These are phyloP conservation scores for Laspeyria flexula DNA, from an alignment of 2,888 invertebrate species.

Conservation along the genomic window DNA sequence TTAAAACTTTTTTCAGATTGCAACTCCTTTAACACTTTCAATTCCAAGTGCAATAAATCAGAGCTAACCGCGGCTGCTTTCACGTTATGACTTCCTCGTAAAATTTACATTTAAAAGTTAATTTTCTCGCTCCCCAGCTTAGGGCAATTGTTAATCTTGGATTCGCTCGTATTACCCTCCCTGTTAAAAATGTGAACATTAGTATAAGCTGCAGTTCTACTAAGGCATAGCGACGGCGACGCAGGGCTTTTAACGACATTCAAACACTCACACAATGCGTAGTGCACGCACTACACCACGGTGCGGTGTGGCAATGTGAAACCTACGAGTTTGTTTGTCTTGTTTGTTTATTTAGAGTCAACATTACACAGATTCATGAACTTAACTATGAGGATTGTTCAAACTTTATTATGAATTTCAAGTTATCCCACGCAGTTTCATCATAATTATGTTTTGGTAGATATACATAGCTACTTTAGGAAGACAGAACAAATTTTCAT, in stretches of 20 bases:
- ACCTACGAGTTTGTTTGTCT: slow-evolving; percentile 41
- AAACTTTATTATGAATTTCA: slow-evolving; percentile 40
- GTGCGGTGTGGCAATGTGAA: too few species aligned
- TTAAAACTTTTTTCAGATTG: slow-evolving; percentile 86
- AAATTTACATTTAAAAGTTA: slow-evolving; percentile 86
- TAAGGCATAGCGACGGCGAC: background rate
- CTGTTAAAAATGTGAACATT: slow-evolving; percentile 68
- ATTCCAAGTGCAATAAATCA: slow-evolving; percentile 84
- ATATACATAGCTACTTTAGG: too few species aligned
- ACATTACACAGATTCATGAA: slow-evolving; percentile 38
- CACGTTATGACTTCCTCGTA: slow-evolving; percentile 85
- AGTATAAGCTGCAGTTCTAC: slow-evolving; percentile 47
- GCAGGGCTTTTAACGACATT: slow-evolving; percentile 4
- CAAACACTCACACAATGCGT: slow-evolving; percentile 27
- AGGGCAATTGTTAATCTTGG: slow-evolving; percentile 82
- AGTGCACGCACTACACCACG: too few species aligned
- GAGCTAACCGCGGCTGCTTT: slow-evolving; percentile 83
- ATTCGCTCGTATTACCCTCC: slow-evolving; percentile 62
- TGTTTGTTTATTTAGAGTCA: slow-evolving; percentile 43
- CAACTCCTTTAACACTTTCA: slow-evolving; percentile 85
- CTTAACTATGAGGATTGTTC: slow-evolving; percentile 25
- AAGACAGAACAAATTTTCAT: too few species aligned
- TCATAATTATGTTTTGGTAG: too few species aligned
- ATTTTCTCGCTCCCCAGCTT: slow-evolving; percentile 78
- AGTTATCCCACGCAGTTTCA: slow-evolving; percentile 18